These are phyloP conservation scores for Abscondita cerata DNA, from an alignment of 2,888 invertebrate species.

Conservation along the genomic window DNA sequence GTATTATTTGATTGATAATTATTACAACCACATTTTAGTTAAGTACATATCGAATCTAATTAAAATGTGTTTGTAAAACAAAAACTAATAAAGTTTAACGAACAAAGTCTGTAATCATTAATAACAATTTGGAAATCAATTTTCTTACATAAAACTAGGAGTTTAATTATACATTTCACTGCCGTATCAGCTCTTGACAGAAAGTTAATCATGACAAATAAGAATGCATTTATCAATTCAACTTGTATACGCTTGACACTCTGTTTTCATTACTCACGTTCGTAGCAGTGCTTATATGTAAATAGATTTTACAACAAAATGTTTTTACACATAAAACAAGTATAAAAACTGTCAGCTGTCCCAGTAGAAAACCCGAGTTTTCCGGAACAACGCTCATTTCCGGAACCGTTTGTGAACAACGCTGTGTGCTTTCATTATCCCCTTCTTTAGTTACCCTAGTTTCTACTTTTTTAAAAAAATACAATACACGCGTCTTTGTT, in stretches of 20 bases:
- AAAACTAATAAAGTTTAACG: too few relatives aligned
- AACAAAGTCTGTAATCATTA: too few relatives aligned
- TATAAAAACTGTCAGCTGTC: constrained; percentile 42
- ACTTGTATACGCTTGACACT: constrained; percentile 14
- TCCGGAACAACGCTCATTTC: constrained; percentile 46
- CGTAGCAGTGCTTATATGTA: too few relatives aligned
- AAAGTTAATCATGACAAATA: constrained; percentile 37
- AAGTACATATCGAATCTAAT: too few relatives aligned
- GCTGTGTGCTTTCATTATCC: constrained; percentile 43
- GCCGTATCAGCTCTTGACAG: constrained; percentile 21
- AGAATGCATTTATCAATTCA: constrained; percentile 23
- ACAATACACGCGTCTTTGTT: constrained; percentile 28
- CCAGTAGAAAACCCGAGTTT: constrained; percentile 38
- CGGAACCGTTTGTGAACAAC: constrained; percentile 43
- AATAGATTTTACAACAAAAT: constrained; percentile 8
- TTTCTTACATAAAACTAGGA: too few relatives aligned
- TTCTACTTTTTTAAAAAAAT: constrained; percentile 36
- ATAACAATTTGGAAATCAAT: too few relatives aligned
- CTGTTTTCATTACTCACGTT: not conserved
- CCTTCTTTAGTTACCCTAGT: constrained; percentile 37
- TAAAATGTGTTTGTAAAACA: too few relatives aligned
- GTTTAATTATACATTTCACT: too few relatives aligned
- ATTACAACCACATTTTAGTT: too few relatives aligned
- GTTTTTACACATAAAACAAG: constrained; percentile 22
- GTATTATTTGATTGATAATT: too few relatives aligned